Evolutionary conservation across 2,888 invertebrate species (phyloP).

Genomic region (Yponomeuta sedellus): DNA sequence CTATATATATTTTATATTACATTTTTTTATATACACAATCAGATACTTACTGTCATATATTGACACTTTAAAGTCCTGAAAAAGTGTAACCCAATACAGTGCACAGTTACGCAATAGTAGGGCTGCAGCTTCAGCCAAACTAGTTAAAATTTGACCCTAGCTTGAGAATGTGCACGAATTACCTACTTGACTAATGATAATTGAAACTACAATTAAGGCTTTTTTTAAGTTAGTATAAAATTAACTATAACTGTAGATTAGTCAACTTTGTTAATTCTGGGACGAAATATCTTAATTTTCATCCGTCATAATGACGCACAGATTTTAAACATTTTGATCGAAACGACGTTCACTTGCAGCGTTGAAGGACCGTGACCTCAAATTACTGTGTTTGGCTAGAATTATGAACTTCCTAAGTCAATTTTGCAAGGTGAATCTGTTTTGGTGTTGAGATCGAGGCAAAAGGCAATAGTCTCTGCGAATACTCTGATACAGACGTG

Average conservation of each 20-base stretch:
- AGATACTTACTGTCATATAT: too few species aligned
- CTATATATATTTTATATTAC: too few species aligned
- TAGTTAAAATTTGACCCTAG: not conserved
- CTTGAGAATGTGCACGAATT: not conserved
- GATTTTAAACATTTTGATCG: not conserved
- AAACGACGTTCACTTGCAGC: not conserved
- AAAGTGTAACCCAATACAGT: too few species aligned
- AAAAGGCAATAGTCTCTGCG: too few species aligned
- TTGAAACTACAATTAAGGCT: not conserved
- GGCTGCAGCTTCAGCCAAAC: not conserved
- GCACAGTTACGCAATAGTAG: too few species aligned
- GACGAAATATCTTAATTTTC: not conserved
- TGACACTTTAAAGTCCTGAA: too few species aligned
- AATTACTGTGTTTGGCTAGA: not conserved
- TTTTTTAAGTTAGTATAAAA: not conserved
- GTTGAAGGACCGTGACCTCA: not conserved
- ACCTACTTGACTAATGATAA: not conserved
- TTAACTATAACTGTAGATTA: not conserved
- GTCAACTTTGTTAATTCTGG: not conserved
- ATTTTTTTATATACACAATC: too few species aligned
- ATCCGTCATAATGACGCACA: not conserved
- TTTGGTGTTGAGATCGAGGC: not conserved
- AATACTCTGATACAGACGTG: too few species aligned
- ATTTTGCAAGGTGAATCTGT: not conserved
- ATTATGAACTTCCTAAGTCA: not conserved